These are phyloP conservation scores for Pteronura brasiliensis DNA, from an alignment of 2,113 vertebrate species.

Conservation along the genomic window DNA sequence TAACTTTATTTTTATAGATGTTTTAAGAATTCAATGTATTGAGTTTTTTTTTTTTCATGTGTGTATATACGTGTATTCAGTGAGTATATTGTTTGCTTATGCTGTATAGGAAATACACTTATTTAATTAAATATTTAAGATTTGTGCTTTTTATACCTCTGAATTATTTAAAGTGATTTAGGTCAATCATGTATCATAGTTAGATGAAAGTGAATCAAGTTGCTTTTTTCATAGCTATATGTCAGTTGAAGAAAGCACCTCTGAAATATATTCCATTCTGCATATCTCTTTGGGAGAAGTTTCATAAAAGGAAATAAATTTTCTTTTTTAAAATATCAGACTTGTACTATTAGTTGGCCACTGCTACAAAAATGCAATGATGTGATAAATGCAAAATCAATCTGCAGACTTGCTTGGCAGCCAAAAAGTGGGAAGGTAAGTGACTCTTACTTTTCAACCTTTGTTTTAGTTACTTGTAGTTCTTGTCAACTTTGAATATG, in stretches of 20 bases:
- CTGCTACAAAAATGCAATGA: slow-evolving; percentile 94
- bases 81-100: slow-evolving; percentile 1
- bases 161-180: slow-evolving; percentile 32
- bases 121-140: neutral
- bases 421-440: slow-evolving; percentile 89
- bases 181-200: neutral
- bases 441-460: neutral
- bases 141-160: slow-evolving; percentile 9
- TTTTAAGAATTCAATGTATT: slow-evolving; percentile 3
- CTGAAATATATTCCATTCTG: slow-evolving; percentile 18
- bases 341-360: slow-evolving; percentile 86
- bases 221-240: neutral
- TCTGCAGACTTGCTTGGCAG: slow-evolving; percentile 95
- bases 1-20: neutral
- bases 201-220: slow-evolving; percentile 29
- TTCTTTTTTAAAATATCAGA: slow-evolving; percentile 80
- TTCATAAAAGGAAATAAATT: slow-evolving; percentile 33
- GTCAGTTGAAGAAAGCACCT: neutral
- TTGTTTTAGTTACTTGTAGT: slow-evolving; percentile 30
- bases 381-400: slow-evolving; percentile 90
- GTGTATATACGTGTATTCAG: neutral
- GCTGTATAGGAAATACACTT: neutral
- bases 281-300: slow-evolving; percentile 17
- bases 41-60: neutral
- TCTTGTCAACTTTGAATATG: slow-evolving; percentile 40